These are phyloP conservation scores for Tangara arthus DNA, from an alignment of 2,797 vertebrate species.

Conservation along the genomic window DNA sequence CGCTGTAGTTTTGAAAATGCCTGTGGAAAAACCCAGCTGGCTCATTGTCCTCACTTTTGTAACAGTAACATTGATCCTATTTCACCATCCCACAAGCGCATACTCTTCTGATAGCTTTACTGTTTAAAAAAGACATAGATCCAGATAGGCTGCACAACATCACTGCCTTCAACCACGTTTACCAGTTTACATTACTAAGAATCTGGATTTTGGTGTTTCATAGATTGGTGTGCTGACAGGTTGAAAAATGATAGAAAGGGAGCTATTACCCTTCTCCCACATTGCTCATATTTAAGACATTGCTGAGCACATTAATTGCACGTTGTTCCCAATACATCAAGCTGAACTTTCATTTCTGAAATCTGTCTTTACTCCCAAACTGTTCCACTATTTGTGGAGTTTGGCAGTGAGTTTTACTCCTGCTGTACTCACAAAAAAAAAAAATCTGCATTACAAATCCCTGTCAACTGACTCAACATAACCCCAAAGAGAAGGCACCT, in stretches of 20 bases:
- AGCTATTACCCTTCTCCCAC: slow-evolving; percentile 67
- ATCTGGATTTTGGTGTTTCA: slow-evolving; percentile 26
- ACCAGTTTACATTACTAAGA: slow-evolving; percentile 11
- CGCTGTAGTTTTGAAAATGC: not conserved
- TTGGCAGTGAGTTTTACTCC: slow-evolving; percentile 48
- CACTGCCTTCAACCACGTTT: not conserved
- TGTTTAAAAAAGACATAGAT: not conserved
- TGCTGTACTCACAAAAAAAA: not conserved
- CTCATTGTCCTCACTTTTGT: slow-evolving; percentile 59
- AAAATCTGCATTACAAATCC: slow-evolving; percentile 22
- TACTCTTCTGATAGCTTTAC: not conserved
- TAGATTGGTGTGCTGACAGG: slow-evolving; percentile 36
- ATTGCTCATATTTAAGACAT: slow-evolving; percentile 59
- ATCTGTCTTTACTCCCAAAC: slow-evolving; percentile 57
- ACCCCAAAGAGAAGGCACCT: slow-evolving; percentile 27
- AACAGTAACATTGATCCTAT: slow-evolving; percentile 50
- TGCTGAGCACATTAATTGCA: slow-evolving; percentile 61
- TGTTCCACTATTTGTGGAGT: slow-evolving; percentile 39
- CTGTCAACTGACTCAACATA: not conserved
- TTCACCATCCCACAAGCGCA: slow-evolving; percentile 43
- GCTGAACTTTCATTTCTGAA: slow-evolving; percentile 64
- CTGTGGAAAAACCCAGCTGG: slow-evolving; percentile 65
- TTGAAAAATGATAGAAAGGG: slow-evolving; percentile 59
- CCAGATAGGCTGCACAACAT: not conserved
- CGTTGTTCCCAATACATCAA: slow-evolving; percentile 44